Evolutionary conservation across 2,113 vertebrate species (phyloP).

Genomic region (Carlito syrichta): DNA sequence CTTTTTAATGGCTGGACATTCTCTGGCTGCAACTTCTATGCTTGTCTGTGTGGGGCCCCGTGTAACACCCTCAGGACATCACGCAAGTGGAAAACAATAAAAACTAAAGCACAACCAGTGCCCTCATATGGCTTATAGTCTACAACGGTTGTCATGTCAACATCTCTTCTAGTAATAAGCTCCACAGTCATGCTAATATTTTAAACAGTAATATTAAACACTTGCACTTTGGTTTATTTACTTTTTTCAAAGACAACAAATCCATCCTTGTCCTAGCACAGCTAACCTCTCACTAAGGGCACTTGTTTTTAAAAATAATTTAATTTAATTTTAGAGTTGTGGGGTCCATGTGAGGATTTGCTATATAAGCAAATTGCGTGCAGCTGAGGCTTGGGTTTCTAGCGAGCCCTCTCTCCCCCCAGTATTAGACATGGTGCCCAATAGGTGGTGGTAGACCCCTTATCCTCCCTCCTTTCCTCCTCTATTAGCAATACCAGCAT

Average conservation of each 20-base stretch:
- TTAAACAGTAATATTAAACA: not conserved
- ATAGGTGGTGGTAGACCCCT: no score
- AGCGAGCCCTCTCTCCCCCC: no score
- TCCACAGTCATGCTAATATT: no score
- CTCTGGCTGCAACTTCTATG: not conserved
- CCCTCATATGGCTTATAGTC: not conserved
- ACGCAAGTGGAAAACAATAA: not conserved
- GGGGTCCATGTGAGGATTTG: no score
- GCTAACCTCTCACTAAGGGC: fast-evolving
- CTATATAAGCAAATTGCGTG: no score
- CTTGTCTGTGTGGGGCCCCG: no score
- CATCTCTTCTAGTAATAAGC: not conserved
- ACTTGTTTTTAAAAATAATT: no score
- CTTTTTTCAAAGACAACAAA: not conserved
- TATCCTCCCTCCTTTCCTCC: no score
- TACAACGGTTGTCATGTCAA: not conserved
- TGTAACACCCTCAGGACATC: not conserved
- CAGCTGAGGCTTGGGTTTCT: no score
- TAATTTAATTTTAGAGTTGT: no score
- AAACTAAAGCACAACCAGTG: not conserved
- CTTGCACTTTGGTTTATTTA: not conserved
- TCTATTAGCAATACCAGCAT: no score
- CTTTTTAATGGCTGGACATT: not conserved
- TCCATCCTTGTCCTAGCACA: fast-evolving
- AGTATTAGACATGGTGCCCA: no score